Evolutionary conservation across 2,113 vertebrate genomes (phyloP).

Genomic region (Crotalus tigris): DNA sequence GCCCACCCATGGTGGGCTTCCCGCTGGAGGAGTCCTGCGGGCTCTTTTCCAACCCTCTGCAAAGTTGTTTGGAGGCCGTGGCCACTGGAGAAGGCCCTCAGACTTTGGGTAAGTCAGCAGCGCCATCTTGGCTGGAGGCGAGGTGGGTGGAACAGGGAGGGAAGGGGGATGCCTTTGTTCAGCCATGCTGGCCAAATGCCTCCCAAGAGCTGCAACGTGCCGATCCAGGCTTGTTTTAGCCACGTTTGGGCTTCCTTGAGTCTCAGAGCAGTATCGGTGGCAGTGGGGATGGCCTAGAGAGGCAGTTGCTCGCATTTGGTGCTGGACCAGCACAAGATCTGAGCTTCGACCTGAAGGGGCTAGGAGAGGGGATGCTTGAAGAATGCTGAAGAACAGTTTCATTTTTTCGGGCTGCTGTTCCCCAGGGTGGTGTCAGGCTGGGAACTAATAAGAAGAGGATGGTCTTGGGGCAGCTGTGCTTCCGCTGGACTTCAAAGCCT

Average conservation of each 20-base stretch:
- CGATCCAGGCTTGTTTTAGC: not conserved
- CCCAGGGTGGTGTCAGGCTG: slow-evolving; percentile 56
- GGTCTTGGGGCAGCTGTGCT: slow-evolving; percentile 42
- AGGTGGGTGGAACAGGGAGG: not conserved
- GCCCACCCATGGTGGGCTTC: not conserved
- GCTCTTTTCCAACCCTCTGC: slow-evolving; percentile 68
- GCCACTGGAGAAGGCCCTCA: slow-evolving; percentile 19
- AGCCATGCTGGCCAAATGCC: not conserved
- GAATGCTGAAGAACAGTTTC: slow-evolving; percentile 22
- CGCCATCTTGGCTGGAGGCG: not conserved
- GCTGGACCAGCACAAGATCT: not conserved
- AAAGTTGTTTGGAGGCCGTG: slow-evolving; percentile 61
- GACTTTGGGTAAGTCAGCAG: slow-evolving; percentile 61
- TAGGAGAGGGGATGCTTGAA: not conserved
- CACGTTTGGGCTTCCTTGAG: not conserved
- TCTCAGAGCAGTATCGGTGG: not conserved
- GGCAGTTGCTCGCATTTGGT: not conserved
- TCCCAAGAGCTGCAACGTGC: too few species aligned
- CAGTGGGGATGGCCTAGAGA: not conserved
- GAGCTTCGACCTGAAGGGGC: not conserved
- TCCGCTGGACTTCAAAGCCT: slow-evolving; percentile 57
- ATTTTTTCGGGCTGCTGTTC: slow-evolving; percentile 67
- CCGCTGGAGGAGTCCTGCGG: slow-evolving; percentile 41
- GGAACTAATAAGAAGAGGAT: slow-evolving; percentile 64
- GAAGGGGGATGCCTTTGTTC: not conserved